Percentiles rank a stretch among this genome's conserved stretches.
Conservation (phyloP, 1,140 invertebrate genomes). For the Helicoverpa zea region DNA sequence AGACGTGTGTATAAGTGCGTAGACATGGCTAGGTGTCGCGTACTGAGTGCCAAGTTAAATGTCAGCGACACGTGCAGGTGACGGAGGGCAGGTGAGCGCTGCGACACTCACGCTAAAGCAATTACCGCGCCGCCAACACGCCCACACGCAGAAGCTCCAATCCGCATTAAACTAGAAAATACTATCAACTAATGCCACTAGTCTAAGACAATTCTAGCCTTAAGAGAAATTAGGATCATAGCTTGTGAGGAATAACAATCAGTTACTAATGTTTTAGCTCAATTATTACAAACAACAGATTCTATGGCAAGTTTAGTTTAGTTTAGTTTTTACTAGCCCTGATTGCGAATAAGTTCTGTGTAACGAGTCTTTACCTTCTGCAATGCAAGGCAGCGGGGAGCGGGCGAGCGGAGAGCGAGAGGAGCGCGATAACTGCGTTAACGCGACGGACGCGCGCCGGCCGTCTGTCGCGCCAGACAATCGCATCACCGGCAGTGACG, state of each 20-base stretch:
- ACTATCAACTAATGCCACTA: too few species aligned
- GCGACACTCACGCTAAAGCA: conserved; percentile 18
- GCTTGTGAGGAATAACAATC: too few species aligned
- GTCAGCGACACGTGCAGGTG: not conserved
- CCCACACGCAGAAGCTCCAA: not conserved
- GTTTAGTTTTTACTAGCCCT: too few species aligned
- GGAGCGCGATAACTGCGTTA: conserved; percentile 6
- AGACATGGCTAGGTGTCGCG: too few species aligned
- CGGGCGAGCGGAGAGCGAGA: not conserved
- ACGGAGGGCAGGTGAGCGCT: not conserved
- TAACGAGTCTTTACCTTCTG: not conserved
- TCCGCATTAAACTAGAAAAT: not conserved
- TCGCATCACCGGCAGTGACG: not conserved
- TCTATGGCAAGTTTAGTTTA: too few species aligned
- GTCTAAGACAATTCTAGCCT: too few species aligned
- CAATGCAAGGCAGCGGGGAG: not conserved
- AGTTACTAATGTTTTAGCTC: too few species aligned
- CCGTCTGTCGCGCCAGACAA: not conserved
- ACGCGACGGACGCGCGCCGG: not conserved
- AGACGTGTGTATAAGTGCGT: too few species aligned
- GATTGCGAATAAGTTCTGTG: too few species aligned
- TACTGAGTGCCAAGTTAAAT: not conserved
- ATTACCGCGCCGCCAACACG: conserved; percentile 8
- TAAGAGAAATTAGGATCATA: too few species aligned
- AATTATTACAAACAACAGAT: too few species aligned